phyloP scores from a whole-genome alignment of 2,888 invertebrate species.

The Megastigmus dorsalis region DNA sequence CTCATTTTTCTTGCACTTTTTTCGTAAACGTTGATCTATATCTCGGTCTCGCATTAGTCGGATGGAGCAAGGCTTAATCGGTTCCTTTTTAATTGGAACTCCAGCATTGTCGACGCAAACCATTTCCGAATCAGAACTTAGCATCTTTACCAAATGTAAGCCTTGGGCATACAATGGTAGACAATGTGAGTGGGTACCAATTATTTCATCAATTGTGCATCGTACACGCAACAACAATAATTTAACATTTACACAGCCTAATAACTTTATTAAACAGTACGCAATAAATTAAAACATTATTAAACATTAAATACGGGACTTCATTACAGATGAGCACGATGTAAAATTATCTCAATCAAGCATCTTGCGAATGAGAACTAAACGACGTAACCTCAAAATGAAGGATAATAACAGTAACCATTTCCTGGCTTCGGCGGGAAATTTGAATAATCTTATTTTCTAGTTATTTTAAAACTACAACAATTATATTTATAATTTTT shows the following conservation, averaged over 20 bases:
- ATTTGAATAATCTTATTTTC: conserved; percentile 40
- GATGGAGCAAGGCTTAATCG: conserved; percentile 67
- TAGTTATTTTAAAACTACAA: not conserved
- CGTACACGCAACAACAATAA: conserved; percentile 19
- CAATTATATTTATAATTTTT: too few relatives aligned
- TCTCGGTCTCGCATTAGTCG: conserved; percentile 67
- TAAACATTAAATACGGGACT: conserved; percentile 36
- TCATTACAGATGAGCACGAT: conserved; percentile 32
- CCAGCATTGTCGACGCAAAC: conserved; percentile 35
- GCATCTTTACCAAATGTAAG: conserved; percentile 49
- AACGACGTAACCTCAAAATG: conserved; percentile 50
- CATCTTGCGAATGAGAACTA: conserved; percentile 39
- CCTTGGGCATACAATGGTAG: conserved; percentile 32
- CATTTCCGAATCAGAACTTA: conserved; percentile 52
- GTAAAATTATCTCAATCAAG: conserved; percentile 48
- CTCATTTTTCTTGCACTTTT: conserved; percentile 63
- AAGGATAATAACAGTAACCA: conserved; percentile 48
- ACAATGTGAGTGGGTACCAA: conserved; percentile 32
- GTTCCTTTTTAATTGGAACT: conserved; percentile 35
- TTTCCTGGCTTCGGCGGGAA: conserved; percentile 37
- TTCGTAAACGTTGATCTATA: conserved; percentile 66
- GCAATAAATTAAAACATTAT: conserved; percentile 45
- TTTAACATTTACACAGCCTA: not conserved
- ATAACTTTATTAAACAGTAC: conserved; percentile 14
- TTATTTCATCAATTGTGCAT: conserved; percentile 29